Percentiles rank a stretch among this genome's conserved stretches.
These are phyloP conservation scores for Triplophysa siluroides DNA, from an alignment of 2,113 vertebrate genomes.

Conservation along the genomic window DNA sequence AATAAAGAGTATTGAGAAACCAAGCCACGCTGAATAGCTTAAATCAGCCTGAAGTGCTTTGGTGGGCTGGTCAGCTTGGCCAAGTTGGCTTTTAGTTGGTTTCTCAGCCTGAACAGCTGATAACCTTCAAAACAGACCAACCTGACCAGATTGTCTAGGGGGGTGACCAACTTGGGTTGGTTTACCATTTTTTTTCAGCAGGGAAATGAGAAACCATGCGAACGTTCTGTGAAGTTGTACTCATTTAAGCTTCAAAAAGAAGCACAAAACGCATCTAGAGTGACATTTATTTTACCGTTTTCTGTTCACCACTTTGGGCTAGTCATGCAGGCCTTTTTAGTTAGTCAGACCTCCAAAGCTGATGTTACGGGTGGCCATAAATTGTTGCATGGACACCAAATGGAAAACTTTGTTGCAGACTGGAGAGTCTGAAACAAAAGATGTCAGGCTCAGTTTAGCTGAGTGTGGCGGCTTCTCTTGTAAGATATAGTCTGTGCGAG, in stretches of 20 bases:
- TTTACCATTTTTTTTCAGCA: neutral
- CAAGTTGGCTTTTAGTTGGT: neutral
- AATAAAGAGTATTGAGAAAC: neutral
- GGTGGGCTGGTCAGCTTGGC: no score
- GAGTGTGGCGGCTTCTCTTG: slow-evolving; percentile 48
- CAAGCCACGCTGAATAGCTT: no score
- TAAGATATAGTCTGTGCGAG: slow-evolving; percentile 35
- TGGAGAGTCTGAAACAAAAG: slow-evolving; percentile 45
- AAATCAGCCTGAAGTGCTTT: no score
- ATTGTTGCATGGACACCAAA: slow-evolving; percentile 28
- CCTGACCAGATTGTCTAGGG: no score
- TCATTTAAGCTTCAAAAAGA: neutral
- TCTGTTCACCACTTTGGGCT: slow-evolving; percentile 8
- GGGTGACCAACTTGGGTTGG: neutral
- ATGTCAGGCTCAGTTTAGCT: slow-evolving; percentile 45
- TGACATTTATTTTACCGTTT: slow-evolving; percentile 6
- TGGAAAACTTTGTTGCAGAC: slow-evolving; percentile 53
- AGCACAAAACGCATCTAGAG: neutral
- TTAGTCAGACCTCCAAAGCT: slow-evolving; percentile 43
- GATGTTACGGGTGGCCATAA: slow-evolving; percentile 45
- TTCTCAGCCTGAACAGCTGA: neutral
- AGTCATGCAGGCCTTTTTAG: slow-evolving; percentile 12
- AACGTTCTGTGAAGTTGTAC: neutral
- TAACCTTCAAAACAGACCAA: neutral
- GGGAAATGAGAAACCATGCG: neutral